These are phyloP conservation scores for Cuniculus paca DNA, from an alignment of 2,797 vertebrate species.

Conservation along the genomic window DNA sequence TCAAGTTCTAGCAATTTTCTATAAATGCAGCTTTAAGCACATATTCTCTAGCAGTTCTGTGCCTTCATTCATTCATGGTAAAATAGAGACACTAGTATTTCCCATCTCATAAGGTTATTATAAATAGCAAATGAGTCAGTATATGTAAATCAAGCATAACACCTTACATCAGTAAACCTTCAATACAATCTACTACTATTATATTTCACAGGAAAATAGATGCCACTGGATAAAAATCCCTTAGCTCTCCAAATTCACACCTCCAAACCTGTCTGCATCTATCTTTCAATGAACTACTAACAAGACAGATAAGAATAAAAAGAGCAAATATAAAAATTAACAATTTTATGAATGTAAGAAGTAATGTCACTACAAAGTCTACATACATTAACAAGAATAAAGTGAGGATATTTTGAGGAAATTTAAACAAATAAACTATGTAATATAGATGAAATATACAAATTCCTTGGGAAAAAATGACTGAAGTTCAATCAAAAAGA, in stretches of 20 bases:
- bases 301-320: neutral
- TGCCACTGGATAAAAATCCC: neutral
- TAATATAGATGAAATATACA: neutral
- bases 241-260: neutral
- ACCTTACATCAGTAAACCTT: neutral
- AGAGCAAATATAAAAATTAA: neutral
- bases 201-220: conserved; percentile 14
- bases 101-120: neutral
- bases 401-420: neutral
- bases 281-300: neutral
- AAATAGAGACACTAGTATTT: neutral
- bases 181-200: conserved; percentile 8
- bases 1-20: neutral
- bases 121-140: neutral
- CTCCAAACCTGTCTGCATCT: neutral
- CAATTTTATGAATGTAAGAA: neutral
- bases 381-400: neutral
- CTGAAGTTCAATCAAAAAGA: neutral
- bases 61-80: neutral
- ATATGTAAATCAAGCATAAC: neutral
- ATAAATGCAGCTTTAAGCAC: neutral
- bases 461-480: neutral
- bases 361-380: neutral
- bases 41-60: neutral
- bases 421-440: neutral